Base-by-base conservation (phyloP, 92 coral and sea anemone species). In the Paramuricea clavata region DNA sequence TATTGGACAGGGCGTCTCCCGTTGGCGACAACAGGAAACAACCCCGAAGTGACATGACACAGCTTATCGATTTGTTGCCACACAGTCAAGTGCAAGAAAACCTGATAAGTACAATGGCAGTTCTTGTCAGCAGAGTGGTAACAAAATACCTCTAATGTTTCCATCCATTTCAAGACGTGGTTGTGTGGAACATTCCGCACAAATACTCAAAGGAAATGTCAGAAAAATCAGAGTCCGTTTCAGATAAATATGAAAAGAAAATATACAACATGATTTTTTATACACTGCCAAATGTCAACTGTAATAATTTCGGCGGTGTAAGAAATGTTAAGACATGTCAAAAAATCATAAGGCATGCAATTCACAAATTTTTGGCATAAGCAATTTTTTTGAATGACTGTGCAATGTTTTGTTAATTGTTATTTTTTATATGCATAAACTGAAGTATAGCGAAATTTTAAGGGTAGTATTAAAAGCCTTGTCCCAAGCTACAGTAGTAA, bases 101-200 rank as follows among this genome's bases (percentile, higher is more conserved):
- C 31, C 72, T 65, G 22, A 25, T 65, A 8, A 16, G 41, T 25
- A 65, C 8, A 33, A 26, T 65, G 33, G 72, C 72, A 65, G 33
- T 65, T 27, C 41, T 65, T 26, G 72, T 65, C 13, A 65, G 72
- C 72, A 65, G 72, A 25, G 72, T 65, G 41, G n/a, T 65, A 3
- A 65, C 72, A 33, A 12, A 65, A 3, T 65, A 65, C 33, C 72
- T 65, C 5, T 2, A 65, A 65, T 5, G 8, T 65, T 65, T 65
- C 22, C 12, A 65, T 2, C 72, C 31, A n/a, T 17, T 65, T 13
- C 3, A 65, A 33, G 16, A 65, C 6, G 72, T 65, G 7, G 72
- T 65, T n/a, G 31, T 65, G 33, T 25, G 16, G 5, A 5, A 65
- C 22, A 65, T 65, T n/a, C 72, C 72, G 16, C 72, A 65, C 33